phyloP scores from a whole-genome alignment of 2,797 vertebrate genomes.

The Lepilemur ruficaudatus region DNA sequence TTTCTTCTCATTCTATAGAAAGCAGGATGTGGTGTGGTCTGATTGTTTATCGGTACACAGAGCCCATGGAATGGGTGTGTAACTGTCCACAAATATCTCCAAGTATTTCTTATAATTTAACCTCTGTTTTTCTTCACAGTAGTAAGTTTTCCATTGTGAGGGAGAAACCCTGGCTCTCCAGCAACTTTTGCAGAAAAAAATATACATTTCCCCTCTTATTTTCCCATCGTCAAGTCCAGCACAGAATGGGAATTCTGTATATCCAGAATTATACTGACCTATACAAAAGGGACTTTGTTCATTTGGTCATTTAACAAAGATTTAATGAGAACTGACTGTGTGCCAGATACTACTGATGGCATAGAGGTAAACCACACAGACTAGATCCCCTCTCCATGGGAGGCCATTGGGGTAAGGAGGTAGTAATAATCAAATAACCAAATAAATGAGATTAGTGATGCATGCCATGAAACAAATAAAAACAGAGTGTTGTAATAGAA shows the following conservation, averaged over 20 bases:
- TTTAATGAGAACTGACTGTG: background rate
- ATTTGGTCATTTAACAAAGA: constrained; percentile 24
- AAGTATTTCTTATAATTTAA: constrained; percentile 55
- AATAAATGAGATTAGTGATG: background rate
- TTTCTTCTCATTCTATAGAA: background rate
- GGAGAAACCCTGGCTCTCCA: background rate
- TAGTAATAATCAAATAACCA: background rate
- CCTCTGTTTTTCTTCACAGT: constrained; percentile 46
- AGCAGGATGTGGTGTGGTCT: background rate
- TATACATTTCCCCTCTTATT: background rate
- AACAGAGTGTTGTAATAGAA: background rate
- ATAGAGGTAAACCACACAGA: background rate
- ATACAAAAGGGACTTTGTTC: background rate
- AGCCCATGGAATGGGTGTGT: background rate
- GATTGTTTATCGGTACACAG: background rate
- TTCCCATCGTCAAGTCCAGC: background rate
- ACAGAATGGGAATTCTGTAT: background rate
- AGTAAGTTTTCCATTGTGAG: constrained; percentile 23
- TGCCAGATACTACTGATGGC: background rate
- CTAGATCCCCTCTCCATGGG: background rate
- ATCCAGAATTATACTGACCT: background rate
- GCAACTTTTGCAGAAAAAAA: constrained; percentile 17
- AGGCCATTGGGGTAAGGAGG: background rate
- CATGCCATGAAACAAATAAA: background rate
- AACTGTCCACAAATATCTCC: constrained; percentile 7